Base-by-base conservation (phyloP, 1,140 invertebrate genomes). In the Dolichoris vasculosae region DNA sequence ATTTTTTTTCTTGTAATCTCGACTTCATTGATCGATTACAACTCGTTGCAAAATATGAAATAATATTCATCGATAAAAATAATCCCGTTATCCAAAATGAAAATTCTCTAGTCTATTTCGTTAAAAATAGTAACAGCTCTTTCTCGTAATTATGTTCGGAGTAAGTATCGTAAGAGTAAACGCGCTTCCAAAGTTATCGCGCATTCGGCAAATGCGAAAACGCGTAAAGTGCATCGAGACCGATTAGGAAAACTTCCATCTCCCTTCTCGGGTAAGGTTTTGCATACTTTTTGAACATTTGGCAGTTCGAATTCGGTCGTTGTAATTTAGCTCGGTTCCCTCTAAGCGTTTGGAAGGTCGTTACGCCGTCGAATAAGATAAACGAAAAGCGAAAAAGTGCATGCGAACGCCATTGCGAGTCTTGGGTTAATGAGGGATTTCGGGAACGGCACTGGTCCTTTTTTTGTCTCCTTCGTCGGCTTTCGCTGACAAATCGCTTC, bases 401-500 rank as follows among this genome's bases (percentile, higher is more conserved):
- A 35, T 35, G 23, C 3, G 55, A 35, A 48, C 30, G 17, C 30
- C 30, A 30, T 30, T n/a, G n/a, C 75, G 26, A 46, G 43, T 9
- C 43, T 17, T 43, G 46, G 46, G 75, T 77, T 79, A 79, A 79
- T 79, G 77, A 79, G 51, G 77, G 77, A 79, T 69, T 81, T 81
- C 30, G 43, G 40, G 63, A 35, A n/a, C 40, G 63, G 38, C 32
- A 7, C 13, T 20, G 32, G 13, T 15, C 1, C 20, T 26, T 38
- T 20, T 75, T 43, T 43, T 9, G 9, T 9, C 35, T 73, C 20
- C 40, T 30, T 30, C 69, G 2, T 43, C 32, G 17, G 35, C 32
- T 55, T 8, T 35, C 77, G 7, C 55, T 69, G 79, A 81, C 63
- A 69, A 81, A 81, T 81, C 38, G 79, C 64, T 69, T 35, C 64